These are phyloP conservation scores for Sebastes iracundus DNA, from an alignment of 2,797 vertebrate genomes.

Conservation along the genomic window DNA sequence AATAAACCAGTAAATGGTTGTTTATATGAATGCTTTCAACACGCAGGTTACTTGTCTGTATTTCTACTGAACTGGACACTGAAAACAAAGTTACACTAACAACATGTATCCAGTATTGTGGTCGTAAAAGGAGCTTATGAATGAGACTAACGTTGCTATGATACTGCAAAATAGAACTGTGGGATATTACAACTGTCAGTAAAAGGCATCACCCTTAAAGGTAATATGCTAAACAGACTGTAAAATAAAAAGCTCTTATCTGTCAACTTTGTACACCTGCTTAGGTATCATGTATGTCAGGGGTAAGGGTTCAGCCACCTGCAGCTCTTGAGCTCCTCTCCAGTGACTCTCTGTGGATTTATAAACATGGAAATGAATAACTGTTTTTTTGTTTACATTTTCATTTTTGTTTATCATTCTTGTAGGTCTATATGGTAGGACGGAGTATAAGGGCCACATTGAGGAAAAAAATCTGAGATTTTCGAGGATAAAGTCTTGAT, in stretches of 20 bases:
- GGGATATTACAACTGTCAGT: not conserved
- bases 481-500: no score
- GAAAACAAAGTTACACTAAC: not conserved
- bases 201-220: not conserved
- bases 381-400: no score
- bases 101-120: not conserved
- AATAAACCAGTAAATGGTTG: not conserved
- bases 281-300: not conserved
- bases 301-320: no score
- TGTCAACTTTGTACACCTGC: not conserved
- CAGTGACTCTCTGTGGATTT: no score
- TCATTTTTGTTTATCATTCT: no score
- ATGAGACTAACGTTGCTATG: not conserved
- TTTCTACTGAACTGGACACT: not conserved
- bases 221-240: not conserved
- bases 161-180: not conserved
- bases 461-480: no score
- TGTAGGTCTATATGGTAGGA: no score
- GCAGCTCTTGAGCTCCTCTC: no score
- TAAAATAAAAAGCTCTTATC: not conserved
- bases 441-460: no score
- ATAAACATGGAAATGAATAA: no score
- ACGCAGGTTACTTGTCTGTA: not conserved
- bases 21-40: not conserved
- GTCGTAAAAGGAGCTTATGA: not conserved